Base-by-base conservation (phyloP, 2,888 invertebrate species). In the Pammene fasciana region DNA sequence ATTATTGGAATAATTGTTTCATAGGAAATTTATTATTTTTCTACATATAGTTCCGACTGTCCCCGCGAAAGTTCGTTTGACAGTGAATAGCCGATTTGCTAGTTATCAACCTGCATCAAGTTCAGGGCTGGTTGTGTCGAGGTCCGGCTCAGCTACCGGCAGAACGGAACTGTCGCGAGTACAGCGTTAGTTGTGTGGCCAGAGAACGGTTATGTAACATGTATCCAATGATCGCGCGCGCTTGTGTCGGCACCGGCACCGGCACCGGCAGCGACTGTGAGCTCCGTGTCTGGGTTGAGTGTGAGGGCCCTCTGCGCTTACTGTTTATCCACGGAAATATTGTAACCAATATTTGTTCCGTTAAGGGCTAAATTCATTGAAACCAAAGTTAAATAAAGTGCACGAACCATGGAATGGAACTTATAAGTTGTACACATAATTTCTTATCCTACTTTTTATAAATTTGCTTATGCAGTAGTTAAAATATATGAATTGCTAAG, bases 1-100 rank as follows among this genome's bases (percentile, higher is more conserved):
- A 83, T 83, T 81, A 85, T 86, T 85, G 76, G 82, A 79, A 77
- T 79, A 78, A 82, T 82, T 80, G 75, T 84, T 86, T 84, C 76
- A 76, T 86, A 86, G 83, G 78, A 75, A 82, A 84, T 82, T 48
- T 79, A 79, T 83, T 73, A 71, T 73, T 76, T 78, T 86, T 84
- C 80, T 82, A 26, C 26, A 26, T 26, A 81, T 86, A 83, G 77
- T 80, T 79, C 68, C 60, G 74, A 76, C 74, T 70, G 61, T 64
- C 46, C 13, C 18, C 57, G 65, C 54, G 59, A 38, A 55, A 70
- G 70, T 67, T 61, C 60, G n/a, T 55, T 52, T 54, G 34, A 10
- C 52, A 43, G 60, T 36, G 48, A 26, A 16, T 41, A 41, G 18
- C 50, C 48, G 14, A 62, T n/a, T 9, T 34, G 13, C 18, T 41